Evolutionary conservation across 2,113 vertebrate genomes (phyloP).

Genomic region (Protobothrops mucrosquamatus): DNA sequence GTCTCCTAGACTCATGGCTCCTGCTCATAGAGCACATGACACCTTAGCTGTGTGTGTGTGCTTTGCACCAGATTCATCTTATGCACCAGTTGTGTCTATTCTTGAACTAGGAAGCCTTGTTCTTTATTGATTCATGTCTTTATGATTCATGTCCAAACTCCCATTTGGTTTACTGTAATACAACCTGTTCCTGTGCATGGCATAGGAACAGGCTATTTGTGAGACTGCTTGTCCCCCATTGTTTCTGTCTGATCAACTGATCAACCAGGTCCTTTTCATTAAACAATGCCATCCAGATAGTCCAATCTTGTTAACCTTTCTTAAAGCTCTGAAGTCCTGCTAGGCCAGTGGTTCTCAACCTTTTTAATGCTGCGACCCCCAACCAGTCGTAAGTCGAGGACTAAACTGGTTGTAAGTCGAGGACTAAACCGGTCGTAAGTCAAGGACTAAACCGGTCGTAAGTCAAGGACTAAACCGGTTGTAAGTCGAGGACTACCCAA

Average conservation of each 20-base stretch:
- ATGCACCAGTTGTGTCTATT: background rate
- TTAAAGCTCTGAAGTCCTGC: background rate
- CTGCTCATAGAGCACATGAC: background rate
- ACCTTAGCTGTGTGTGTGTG: background rate
- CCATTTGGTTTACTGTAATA: background rate
- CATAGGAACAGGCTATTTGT: background rate
- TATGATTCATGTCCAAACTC: background rate
- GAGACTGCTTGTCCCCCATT: background rate
- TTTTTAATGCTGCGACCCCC: no score
- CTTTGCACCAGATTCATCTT: background rate
- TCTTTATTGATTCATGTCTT: background rate
- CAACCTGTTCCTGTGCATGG: background rate
- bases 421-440: no score
- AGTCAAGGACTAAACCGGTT: no score
- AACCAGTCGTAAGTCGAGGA: no score
- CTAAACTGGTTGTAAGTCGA: no score
- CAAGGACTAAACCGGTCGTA: no score
- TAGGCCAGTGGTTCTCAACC: no score
- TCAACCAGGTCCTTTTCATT: background rate
- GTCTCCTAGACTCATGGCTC: background rate
- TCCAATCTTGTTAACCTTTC: background rate
- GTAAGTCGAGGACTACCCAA: no score
- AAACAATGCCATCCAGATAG: background rate
- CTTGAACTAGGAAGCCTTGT: background rate
- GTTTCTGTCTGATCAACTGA: background rate